Conservation (phyloP, 2,888 invertebrate species). For the Peribatodes rhomboidaria region DNA sequence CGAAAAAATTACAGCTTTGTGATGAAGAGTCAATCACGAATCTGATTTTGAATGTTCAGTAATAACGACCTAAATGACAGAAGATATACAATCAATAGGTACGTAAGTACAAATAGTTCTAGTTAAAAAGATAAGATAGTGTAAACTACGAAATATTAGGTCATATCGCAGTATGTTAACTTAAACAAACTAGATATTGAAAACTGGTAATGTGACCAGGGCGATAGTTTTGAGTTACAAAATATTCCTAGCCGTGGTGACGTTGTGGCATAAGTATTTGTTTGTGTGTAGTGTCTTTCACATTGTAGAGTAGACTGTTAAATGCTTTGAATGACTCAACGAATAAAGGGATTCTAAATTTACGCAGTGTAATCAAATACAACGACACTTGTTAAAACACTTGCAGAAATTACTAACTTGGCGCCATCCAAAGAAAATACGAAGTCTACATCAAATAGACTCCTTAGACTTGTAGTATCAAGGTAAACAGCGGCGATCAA, state of each 20-base stretch:
- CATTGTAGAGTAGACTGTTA: constrained; percentile 2
- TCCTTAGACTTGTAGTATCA: constrained; percentile 32
- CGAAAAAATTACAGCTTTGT: too few species aligned
- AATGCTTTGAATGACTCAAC: constrained; percentile 26
- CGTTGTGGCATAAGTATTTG: constrained; percentile 4
- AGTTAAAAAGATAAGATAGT: constrained; percentile 26
- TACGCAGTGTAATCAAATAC: constrained; percentile 36
- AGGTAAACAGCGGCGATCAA: constrained; percentile 51
- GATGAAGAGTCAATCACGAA: too few species aligned
- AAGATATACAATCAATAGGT: constrained; percentile 13
- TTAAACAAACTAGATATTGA: constrained; percentile 10
- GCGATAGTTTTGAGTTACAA: neutral
- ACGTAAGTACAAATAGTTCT: constrained; percentile 8
- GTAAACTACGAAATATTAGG: constrained; percentile 12
- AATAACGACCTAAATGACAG: neutral
- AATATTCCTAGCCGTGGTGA: neutral
- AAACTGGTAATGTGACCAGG: neutral
- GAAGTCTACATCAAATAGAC: constrained; percentile 12
- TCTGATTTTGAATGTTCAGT: neutral
- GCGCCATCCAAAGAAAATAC: constrained; percentile 1
- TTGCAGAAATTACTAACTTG: constrained; percentile 20
- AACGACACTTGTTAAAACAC: constrained; percentile 37
- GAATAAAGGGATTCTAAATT: constrained; percentile 28
- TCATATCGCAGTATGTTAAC: neutral
- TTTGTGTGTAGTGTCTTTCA: constrained; percentile 6